phyloP scores from a whole-genome alignment of 2,888 invertebrate species.

The Diarsia rubi region DNA sequence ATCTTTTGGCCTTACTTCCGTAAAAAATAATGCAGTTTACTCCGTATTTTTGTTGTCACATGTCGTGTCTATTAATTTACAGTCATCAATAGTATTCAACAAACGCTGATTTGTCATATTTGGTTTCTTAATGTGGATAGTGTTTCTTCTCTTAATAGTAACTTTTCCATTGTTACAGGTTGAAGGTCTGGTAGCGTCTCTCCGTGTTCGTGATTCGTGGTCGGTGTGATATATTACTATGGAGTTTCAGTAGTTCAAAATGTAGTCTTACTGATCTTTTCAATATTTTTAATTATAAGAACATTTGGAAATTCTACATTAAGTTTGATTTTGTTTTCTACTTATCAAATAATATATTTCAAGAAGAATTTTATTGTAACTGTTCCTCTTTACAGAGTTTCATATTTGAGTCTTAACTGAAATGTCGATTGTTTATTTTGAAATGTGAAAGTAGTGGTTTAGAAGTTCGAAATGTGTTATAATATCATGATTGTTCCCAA shows the following conservation, averaged over 20 bases:
- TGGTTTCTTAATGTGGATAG: neutral
- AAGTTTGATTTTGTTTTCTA: slow-evolving; percentile 37
- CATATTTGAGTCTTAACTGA: slow-evolving; percentile 19
- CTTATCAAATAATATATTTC: slow-evolving; percentile 42
- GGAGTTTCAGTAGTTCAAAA: slow-evolving; percentile 50
- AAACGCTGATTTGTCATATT: neutral
- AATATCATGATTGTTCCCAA: slow-evolving; percentile 42
- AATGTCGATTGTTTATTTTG: slow-evolving; percentile 32
- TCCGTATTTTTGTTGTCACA: neutral
- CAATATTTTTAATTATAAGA: slow-evolving; percentile 33
- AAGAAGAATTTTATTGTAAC: slow-evolving; percentile 24
- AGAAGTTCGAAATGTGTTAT: slow-evolving; percentile 24
- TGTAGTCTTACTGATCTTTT: slow-evolving; percentile 40
- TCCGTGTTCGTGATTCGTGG: slow-evolving; percentile 50
- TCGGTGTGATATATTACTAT: slow-evolving; percentile 37
- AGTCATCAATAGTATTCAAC: too few relatives aligned
- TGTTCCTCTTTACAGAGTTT: slow-evolving; percentile 29
- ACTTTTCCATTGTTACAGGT: slow-evolving; percentile 71
- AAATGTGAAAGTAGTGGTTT: slow-evolving; percentile 24
- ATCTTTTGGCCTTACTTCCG: neutral
- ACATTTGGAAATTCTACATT: slow-evolving; percentile 25
- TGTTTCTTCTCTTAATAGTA: neutral
- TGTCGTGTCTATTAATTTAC: neutral
- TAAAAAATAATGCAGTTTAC: neutral
- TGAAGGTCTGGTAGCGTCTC: slow-evolving; percentile 56